Evolutionary conservation across 2,113 vertebrate species (phyloP), one percentile per base, ranked within the genome.

Genomic region (Sitta europaea): DNA sequence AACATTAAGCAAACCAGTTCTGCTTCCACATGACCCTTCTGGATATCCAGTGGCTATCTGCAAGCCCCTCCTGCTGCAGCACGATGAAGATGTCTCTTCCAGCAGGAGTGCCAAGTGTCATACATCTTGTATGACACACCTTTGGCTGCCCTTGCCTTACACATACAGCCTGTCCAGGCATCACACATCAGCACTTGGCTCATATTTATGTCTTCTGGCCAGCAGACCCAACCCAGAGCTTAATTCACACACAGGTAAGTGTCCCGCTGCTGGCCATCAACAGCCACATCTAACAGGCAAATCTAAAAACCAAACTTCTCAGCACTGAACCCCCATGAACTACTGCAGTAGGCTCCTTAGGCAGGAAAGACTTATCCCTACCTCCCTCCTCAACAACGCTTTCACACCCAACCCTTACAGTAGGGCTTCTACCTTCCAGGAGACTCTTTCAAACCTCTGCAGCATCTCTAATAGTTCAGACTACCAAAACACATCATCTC

Each of bases 341-440:
- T 14, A 8, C 19, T 18, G 19, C 35, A 22, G 42, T 0, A 14
- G 38, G 27, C 28, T 63, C 50, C 63, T 24, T 21, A 31, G 36
- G 13, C 11, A 15, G 1, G 1, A 51, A 22, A 68, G 16, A 3
- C 35, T 23, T 5, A 4, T 20, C 15, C 35, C 24, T 4, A 15
- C 12, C 33, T 43, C n/a, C 45, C 19, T 36, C 48, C 59, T 16
- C 59, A 33, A 20, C 28, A 31, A 10, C 3, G 33, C 15, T 38
- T 29, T 65, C 40, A 9, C 4, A 33, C 4, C 53, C 5, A 35
- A 4, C 13, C 25, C 29, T 42, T 40, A 15, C 5, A 11, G 20
- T 0, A 25, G 8, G 13, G 33, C 7, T 59, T 31, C 48, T 13
- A 31, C 31, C 11, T 14, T 36, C 23, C 45, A 54, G 53, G 8